Percentiles rank a stretch among this genome's conserved stretches.
Evolutionary conservation across 2,797 vertebrate species (phyloP).

Genomic region (Galago senegalensis): DNA sequence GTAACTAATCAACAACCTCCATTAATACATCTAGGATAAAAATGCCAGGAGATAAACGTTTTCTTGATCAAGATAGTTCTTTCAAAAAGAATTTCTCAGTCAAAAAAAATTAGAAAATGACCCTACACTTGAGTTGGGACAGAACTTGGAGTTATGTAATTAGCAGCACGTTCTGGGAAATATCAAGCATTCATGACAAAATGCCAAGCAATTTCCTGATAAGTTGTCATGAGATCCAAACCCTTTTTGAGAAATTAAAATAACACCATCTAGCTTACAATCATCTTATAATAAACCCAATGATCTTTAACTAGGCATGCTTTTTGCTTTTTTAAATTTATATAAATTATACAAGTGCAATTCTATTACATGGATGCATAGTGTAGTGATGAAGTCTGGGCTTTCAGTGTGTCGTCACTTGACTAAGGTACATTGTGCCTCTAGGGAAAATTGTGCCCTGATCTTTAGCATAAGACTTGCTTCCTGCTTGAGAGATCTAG

Average conservation of each 20-base stretch:
- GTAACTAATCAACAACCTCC: slow-evolving; percentile 2
- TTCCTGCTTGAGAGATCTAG: too few species aligned
- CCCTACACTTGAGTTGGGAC: background rate
- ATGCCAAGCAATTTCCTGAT: slow-evolving; percentile 12
- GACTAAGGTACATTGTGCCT: background rate
- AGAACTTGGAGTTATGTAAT: background rate
- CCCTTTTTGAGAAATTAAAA: slow-evolving; percentile 29
- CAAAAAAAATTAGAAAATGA: background rate
- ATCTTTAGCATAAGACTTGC: too few species aligned
- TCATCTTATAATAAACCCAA: background rate
- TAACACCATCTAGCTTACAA: background rate
- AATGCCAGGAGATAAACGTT: background rate
- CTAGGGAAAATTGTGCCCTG: too few species aligned
- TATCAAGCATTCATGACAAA: background rate
- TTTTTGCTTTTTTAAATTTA: slow-evolving; percentile 23
- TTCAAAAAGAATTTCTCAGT: background rate
- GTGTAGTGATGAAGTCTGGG: background rate
- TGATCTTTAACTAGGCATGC: slow-evolving; percentile 1
- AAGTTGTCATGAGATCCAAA: slow-evolving; percentile 1
- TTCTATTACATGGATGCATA: background rate
- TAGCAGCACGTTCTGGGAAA: slow-evolving; percentile 31
- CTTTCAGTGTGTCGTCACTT: background rate
- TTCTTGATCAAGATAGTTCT: slow-evolving; percentile 30
- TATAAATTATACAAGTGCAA: background rate
- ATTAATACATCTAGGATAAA: background rate